Evolutionary conservation across 2,888 invertebrate genomes (phyloP), one percentile per base, ranked within the genome.

Genomic region (Salticus scenicus): DNA sequence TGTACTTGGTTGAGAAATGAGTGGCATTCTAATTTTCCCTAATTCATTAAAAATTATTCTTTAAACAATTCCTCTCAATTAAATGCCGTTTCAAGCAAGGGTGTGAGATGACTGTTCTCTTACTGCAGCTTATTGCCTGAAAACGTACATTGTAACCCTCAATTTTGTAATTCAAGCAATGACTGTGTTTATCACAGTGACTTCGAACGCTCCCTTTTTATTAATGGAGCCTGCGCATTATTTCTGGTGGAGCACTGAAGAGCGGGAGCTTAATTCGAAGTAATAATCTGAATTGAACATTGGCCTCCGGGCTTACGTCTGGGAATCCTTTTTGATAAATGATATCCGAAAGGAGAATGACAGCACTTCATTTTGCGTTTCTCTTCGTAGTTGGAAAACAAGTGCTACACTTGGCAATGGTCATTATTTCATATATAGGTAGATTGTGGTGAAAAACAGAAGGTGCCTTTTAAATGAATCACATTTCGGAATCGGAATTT

Each of bases 251-350:
- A n/a, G n/a, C n/a, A 69, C 66, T 64, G 72, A 66, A 83, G 70
- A 76, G 82, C 75, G 64, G 51, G 76, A 66, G 72, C 57, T 72
- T 78, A 57, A 84, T 77, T 84, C 83, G 42, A 57, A 77, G 77
- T 71, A 82, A 82, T 75, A 82, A 76, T 84, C 77, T 24, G 77
- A 84, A 77, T 77, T 72, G 77, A 74, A 81, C 75, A 81, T 14
- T 57, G 30, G 76, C 83, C 83, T 76, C 57, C 67, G 77, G 83
- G 72, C 28, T 76, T 76, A 82, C 70, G 76, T 72, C 73, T 83
- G 67, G 70, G 74, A 84, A 63, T 41, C 73, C 76, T 73, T 76
- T 77, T 67, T 84, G 83, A 84, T 84, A 84, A 84, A 84, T 84
- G 83, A 76, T 73, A 84, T 84, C 41, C 51, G 20, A 72, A 77